Evolutionary conservation across 2,888 invertebrate genomes (phyloP), one percentile per base, ranked within the genome.

Genomic region (Taphrorychus bicolor): DNA sequence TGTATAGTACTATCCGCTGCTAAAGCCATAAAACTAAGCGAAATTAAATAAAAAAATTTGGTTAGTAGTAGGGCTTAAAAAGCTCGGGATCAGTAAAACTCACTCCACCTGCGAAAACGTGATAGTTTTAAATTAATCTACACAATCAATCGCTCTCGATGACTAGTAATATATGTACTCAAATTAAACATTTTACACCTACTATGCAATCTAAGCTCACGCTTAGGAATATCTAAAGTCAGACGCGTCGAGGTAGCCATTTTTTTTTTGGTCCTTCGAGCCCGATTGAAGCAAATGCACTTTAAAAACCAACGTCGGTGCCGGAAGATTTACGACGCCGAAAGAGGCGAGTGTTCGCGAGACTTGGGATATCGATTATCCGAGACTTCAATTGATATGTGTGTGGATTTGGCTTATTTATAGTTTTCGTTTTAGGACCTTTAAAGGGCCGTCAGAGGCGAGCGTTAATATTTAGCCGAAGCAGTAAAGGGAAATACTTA

Each of bases 321-420:
- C 32, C 17, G 49, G 18, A 61, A 54, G 61, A 61, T 61, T 61
- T 61, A 53, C 42, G 45, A 23, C 45, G 7, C 45, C 45, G 45
- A 45, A 16, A 24, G 42, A 48, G 32, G 32, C 62, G 49, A 48
- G 62, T 63, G 56, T 63, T 63, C 32, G 56, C 62, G 49, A 57
- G 56, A 63, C 62, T 63, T 56, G 21, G 32, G 49, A 22, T 41
- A 64, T 64, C 64, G 58, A 64, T 64, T 64, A 58, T 52, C 48
- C n/a, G 21, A 42, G 57, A 58, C 58, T 64, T 57, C 51, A 57
- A 58, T 21, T 48, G 51, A 45, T 42, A 58, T 64, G 52, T 63
- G 51, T 61, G 64, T 64, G 58, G 64, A 64, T 58, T 64, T 64
- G 64, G 64, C 64, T 58, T 64, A 64, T 64, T 64, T 64, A 64